phyloP scores from a whole-genome alignment of 2,113 vertebrate genomes.

The Rattus rattus region DNA sequence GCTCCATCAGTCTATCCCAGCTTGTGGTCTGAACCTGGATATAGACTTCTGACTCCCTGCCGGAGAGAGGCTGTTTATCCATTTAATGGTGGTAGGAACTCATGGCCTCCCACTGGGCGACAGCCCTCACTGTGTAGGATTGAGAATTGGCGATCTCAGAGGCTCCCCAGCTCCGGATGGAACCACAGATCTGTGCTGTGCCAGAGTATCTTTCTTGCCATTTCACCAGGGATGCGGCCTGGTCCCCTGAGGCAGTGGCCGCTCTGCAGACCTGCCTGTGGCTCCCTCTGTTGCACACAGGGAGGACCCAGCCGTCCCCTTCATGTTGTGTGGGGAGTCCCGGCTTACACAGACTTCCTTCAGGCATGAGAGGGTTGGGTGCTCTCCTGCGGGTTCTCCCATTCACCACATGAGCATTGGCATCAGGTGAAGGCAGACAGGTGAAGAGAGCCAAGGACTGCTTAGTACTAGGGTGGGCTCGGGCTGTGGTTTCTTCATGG shows the following conservation, averaged over 20 bases:
- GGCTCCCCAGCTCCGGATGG: neutral
- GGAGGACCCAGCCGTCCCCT: neutral
- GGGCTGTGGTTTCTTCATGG: neutral
- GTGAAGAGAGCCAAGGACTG: constrained; percentile 7
- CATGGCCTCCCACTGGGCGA: neutral
- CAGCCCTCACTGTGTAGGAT: neutral
- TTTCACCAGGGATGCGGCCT: neutral
- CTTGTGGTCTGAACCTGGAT: neutral
- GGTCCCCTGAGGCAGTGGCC: neutral
- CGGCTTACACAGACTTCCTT: neutral
- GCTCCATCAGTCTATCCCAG: neutral
- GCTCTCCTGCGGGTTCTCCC: neutral
- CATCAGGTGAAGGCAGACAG: neutral
- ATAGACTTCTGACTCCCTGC: neutral
- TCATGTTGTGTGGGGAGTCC: neutral
- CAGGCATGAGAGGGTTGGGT: neutral
- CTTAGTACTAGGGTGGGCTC: neutral
- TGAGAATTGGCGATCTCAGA: neutral
- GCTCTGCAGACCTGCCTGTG: neutral
- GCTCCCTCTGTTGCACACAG: neutral
- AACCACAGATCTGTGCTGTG: neutral
- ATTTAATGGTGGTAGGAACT: neutral
- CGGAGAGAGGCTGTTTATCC: neutral
- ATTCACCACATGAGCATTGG: neutral
- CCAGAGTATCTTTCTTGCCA: neutral